Evolutionary conservation across 2,113 vertebrate species (phyloP).

Genomic region (Trematomus loennbergii): DNA sequence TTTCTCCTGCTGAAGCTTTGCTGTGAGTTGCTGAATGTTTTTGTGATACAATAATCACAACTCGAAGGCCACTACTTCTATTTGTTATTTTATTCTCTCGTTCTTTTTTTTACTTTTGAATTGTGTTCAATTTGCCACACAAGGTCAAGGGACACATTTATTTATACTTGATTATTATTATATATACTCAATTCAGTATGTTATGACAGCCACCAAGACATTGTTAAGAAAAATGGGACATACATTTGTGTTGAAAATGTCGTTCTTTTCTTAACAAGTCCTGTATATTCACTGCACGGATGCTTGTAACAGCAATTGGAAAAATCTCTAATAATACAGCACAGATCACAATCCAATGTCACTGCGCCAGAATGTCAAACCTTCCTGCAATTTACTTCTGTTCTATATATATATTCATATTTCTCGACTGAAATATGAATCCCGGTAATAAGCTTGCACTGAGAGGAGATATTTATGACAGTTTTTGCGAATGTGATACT

Average conservation of each 20-base stretch:
- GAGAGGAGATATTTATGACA: constrained; percentile 47
- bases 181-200: not conserved
- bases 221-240: no score
- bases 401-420: not conserved
- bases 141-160: not conserved
- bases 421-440: constrained; percentile 29
- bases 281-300: constrained; percentile 30
- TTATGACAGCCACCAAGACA: constrained; percentile 4
- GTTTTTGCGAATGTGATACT: constrained; percentile 48
- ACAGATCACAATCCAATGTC: constrained; percentile 30
- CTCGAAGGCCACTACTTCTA: no score
- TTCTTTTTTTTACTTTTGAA: not conserved
- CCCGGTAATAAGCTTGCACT: constrained; percentile 42
- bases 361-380: constrained; percentile 23
- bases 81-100: not conserved
- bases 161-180: not conserved
- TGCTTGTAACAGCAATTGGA: constrained; percentile 34
- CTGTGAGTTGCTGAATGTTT: not conserved
- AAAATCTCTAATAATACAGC: constrained; percentile 18
- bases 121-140: not conserved
- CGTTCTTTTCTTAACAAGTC: not conserved
- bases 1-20: not conserved
- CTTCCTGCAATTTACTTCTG: constrained; percentile 21
- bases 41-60: no score
- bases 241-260: no score